Percentiles rank a stretch among this genome's conserved stretches.
Evolutionary conservation across 2,888 invertebrate species (phyloP).

Genomic region (Pterobdella sp.): DNA sequence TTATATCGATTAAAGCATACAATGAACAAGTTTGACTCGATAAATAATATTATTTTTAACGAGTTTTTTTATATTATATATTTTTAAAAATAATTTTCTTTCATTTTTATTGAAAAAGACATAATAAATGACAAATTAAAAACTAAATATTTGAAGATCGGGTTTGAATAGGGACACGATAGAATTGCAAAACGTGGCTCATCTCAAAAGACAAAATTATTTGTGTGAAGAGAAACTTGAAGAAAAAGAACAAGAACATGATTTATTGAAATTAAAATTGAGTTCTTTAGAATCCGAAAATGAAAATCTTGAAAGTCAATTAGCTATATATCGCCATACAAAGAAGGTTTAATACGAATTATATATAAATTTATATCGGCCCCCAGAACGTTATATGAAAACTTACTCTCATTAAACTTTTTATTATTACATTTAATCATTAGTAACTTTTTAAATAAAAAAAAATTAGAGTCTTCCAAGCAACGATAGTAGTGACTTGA

Average conservation of each 20-base stretch:
- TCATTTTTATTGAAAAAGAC: no score
- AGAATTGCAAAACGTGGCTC: neutral
- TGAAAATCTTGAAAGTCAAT: neutral
- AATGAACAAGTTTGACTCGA: no score
- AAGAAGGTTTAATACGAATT: no score
- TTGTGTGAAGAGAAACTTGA: neutral
- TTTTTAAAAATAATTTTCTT: no score
- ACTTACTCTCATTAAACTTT: no score
- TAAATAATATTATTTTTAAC: no score
- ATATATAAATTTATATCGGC: no score
- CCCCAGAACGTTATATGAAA: no score
- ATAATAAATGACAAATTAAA: no score
- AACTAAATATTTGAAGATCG: slow-evolving; percentile 9
- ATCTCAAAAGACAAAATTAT: neutral
- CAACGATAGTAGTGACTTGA: neutral
- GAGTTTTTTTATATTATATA: no score
- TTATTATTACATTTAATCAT: no score
- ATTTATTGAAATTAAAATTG: neutral
- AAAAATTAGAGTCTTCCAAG: neutral
- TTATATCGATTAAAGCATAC: no score
- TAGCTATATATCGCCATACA: neutral
- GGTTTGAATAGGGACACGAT: neutral
- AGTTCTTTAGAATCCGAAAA: neutral
- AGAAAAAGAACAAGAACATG: neutral
- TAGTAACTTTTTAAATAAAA: neutral